These are phyloP conservation scores for Calyptommatus sinebrachiatus DNA, from an alignment of 2,113 vertebrate species.

Conservation along the genomic window DNA sequence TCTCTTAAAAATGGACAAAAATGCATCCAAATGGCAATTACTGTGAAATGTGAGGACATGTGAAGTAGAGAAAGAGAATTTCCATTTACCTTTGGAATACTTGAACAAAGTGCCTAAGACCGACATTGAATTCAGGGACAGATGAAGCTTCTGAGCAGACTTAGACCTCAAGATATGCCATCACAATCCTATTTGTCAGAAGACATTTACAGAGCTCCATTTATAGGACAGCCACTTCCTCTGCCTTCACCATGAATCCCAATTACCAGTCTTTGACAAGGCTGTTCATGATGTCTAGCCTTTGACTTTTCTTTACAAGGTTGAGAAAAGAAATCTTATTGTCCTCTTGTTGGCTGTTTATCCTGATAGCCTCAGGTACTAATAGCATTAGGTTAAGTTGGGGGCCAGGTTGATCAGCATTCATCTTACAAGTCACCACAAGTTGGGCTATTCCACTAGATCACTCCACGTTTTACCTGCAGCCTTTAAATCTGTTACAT, in stretches of 20 bases:
- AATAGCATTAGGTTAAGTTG: constrained; percentile 47
- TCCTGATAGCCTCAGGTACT: constrained; percentile 29
- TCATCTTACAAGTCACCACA: constrained; percentile 39
- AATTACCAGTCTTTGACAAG: not conserved
- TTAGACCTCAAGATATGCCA: not conserved
- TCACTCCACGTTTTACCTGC: fast-evolving
- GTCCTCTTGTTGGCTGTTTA: constrained; percentile 21
- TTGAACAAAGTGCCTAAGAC: not conserved
- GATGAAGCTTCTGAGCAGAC: not conserved
- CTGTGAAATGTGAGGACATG: no score
- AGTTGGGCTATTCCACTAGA: not conserved
- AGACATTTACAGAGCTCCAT: not conserved
- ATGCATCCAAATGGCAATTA: no score
- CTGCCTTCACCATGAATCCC: constrained; percentile 23
- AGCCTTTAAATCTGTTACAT: not conserved
- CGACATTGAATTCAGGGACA: not conserved
- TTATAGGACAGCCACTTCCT: constrained; percentile 4
- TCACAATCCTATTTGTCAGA: not conserved
- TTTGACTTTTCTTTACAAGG: not conserved
- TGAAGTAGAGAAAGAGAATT: no score
- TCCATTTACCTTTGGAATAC: no score
- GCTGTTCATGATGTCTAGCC: not conserved
- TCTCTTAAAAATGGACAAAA: no score
- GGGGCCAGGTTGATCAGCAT: constrained; percentile 55
- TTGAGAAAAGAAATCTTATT: constrained; percentile 5